Evolutionary conservation across 2,797 vertebrate species (phyloP).

Genomic region (Propithecus deckenii): DNA sequence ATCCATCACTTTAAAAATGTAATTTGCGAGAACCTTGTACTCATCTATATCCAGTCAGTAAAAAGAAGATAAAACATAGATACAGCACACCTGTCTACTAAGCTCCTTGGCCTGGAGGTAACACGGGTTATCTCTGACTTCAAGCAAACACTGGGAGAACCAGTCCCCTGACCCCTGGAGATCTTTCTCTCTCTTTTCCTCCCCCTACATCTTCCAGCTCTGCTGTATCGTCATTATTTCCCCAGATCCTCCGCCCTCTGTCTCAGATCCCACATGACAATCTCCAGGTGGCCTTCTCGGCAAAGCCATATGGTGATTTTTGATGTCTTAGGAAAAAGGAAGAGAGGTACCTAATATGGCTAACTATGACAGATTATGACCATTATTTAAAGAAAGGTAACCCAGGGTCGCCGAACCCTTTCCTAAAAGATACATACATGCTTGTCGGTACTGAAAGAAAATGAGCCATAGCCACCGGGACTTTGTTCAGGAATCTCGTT

Average conservation of each 20-base stretch:
- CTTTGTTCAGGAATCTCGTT: not conserved
- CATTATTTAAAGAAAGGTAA: not conserved
- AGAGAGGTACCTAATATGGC: not conserved
- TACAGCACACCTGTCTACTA: not conserved
- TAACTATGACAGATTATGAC: not conserved
- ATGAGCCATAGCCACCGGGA: not conserved
- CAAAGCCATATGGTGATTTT: not conserved
- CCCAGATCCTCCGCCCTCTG: not conserved
- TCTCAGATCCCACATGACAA: not conserved
- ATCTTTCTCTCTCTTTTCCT: accelerated
- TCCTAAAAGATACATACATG: not conserved
- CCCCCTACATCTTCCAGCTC: not conserved
- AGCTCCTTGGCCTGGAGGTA: not conserved
- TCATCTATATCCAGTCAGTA: not conserved
- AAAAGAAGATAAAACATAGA: not conserved
- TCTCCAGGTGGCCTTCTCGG: not conserved
- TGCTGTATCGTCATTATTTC: not conserved
- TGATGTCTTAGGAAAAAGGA: not conserved
- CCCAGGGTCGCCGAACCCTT: not conserved
- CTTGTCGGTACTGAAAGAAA: not conserved
- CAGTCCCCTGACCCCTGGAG: too few species aligned
- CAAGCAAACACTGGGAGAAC: not conserved
- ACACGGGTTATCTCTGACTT: not conserved
- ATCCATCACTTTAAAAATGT: not conserved
- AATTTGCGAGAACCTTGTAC: not conserved